Evolutionary conservation across 92 coral and sea anemone genomes (phyloP).

Genomic region (Ricordea florida): DNA sequence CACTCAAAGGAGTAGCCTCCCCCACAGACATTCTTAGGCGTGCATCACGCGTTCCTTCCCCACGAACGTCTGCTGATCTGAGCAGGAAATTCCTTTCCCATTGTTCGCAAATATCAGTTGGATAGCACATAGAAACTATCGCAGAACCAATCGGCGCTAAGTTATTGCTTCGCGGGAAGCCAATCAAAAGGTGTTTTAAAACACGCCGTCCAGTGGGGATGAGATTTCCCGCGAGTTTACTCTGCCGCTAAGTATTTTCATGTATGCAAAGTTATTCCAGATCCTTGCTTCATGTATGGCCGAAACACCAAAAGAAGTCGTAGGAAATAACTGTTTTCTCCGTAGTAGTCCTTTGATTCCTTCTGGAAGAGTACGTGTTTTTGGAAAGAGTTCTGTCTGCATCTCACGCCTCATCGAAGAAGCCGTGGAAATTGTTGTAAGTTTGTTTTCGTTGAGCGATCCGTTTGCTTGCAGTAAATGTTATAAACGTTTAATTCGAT

Average conservation of each 20-base stretch:
- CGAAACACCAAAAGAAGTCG: slow-evolving; percentile 30
- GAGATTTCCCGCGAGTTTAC: not conserved
- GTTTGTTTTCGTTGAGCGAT: slow-evolving; percentile 13
- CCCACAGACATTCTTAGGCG: no score
- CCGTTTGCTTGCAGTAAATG: slow-evolving; percentile 25
- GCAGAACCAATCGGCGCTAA: not conserved
- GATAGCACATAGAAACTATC: no score
- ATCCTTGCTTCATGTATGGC: slow-evolving; percentile 9
- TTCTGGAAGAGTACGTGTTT: not conserved
- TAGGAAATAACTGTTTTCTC: slow-evolving; percentile 25
- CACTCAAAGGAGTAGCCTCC: no score
- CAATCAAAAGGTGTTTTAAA: not conserved
- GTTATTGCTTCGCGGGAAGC: not conserved
- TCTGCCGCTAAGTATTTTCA: no score
- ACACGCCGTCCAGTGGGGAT: no score
- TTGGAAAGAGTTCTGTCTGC: slow-evolving; percentile 45
- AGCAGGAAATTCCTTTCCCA: no score
- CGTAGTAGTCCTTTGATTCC: slow-evolving; percentile 1
- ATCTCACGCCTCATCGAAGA: slow-evolving; percentile 12
- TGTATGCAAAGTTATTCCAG: not conserved
- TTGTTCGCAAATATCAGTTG: no score
- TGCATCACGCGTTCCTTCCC: no score
- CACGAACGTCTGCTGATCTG: no score
- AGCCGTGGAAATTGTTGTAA: slow-evolving; percentile 24
- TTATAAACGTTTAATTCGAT: slow-evolving; percentile 14